These are phyloP conservation scores for Fragum whitleyi DNA, from an alignment of 2,888 invertebrate genomes.

Conservation along the genomic window DNA sequence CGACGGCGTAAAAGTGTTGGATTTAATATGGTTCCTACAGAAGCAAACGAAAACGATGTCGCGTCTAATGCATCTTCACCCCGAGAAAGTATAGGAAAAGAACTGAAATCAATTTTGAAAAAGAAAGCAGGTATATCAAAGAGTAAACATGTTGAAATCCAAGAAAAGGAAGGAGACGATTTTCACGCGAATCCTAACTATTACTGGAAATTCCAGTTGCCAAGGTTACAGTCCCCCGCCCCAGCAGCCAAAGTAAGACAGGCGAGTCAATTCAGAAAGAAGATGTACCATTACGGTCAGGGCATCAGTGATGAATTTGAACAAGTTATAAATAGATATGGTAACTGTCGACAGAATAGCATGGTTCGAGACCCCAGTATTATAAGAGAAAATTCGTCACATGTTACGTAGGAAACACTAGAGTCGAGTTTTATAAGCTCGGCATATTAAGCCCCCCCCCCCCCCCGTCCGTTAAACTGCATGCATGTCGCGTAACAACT, in stretches of 20 bases:
- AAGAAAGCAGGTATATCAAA: conserved; percentile 20
- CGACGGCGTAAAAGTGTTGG: conserved; percentile 52
- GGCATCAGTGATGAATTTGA: conserved; percentile 62
- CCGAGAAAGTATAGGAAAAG: conserved; percentile 12
- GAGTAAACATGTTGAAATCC: neutral
- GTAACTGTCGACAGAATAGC: conserved; percentile 61
- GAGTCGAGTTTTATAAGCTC: neutral
- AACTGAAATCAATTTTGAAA: conserved; percentile 60
- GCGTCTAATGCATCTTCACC: conserved; percentile 15
- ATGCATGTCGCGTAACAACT: no score
- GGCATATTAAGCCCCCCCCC: no score
- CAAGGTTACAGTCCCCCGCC: conserved; percentile 50
- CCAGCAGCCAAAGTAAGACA: conserved; percentile 16
- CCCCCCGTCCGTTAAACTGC: no score
- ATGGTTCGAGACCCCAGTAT: conserved; percentile 44
- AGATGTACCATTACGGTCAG: conserved; percentile 60
- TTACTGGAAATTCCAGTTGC: conserved; percentile 57
- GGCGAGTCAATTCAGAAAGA: conserved; percentile 45
- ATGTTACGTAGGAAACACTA: neutral
- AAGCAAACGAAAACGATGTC: conserved; percentile 32
- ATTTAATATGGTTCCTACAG: conserved; percentile 49
- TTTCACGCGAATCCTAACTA: conserved; percentile 49
- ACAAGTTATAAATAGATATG: conserved; percentile 58
- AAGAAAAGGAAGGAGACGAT: conserved; percentile 40
- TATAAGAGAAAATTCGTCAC: conserved; percentile 26